phyloP scores from a whole-genome alignment of 2,888 invertebrate species.

The Dyspetes luteomarginatus region DNA sequence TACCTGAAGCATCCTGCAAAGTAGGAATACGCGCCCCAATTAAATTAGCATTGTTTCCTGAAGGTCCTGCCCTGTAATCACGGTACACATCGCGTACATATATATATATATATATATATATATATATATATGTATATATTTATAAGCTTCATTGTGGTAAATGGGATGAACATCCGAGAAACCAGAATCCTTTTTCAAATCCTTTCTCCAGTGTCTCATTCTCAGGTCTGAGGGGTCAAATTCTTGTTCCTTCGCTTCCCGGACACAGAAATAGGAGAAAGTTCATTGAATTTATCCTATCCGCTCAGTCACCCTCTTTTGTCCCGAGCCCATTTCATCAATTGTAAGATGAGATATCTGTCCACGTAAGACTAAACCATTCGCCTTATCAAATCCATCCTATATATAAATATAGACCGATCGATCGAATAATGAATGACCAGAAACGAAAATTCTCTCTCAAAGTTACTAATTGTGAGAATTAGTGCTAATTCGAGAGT shows the following conservation, averaged over 20 bases:
- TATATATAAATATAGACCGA: background rate
- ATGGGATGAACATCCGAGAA: slow-evolving; percentile 10
- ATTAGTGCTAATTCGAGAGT: background rate
- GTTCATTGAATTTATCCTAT: slow-evolving; percentile 33
- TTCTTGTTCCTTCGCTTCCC: slow-evolving; percentile 7
- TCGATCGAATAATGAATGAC: background rate
- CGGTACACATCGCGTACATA: too few relatives aligned
- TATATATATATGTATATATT: too few relatives aligned
- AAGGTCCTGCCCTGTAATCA: too few relatives aligned
- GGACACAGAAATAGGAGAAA: slow-evolving; percentile 4
- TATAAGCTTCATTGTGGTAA: background rate
- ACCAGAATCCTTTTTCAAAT: slow-evolving; percentile 12
- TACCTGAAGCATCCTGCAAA: background rate
- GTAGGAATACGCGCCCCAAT: slow-evolving; percentile 29
- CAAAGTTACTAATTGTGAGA: background rate
- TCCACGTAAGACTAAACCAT: slow-evolving; percentile 37
- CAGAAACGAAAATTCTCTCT: background rate
- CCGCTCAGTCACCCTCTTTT: background rate
- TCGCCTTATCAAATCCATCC: background rate
- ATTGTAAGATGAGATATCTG: slow-evolving; percentile 47
- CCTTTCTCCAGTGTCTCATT: slow-evolving; percentile 17
- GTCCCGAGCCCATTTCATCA: slow-evolving; percentile 49
- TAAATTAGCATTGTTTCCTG: slow-evolving; percentile 52
- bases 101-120: too few relatives aligned
- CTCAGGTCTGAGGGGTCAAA: background rate